A percentile compares a stretch with the other conserved stretches of the same genome.
phyloP scores from a whole-genome alignment of 1,140 invertebrate genomes.

The Drosophila subobscura region DNA sequence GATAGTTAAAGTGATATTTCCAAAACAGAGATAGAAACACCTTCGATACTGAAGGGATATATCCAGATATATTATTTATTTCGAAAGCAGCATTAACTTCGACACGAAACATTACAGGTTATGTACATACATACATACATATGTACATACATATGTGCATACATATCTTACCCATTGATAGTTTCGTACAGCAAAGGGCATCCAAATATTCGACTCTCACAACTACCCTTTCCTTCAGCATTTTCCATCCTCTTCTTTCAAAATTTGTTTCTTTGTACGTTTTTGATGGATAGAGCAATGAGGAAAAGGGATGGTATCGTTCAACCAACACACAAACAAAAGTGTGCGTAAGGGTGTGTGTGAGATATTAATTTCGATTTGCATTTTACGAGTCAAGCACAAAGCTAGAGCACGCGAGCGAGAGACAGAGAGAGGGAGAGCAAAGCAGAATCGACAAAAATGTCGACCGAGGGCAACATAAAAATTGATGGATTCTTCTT shows the following conservation, averaged over 20 bases:
- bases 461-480: constrained; percentile 75
- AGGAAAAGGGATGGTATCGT: constrained; percentile 80
- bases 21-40: too few relatives aligned
- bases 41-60: too few relatives aligned
- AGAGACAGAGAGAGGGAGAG: constrained; percentile 1
- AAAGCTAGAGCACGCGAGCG: constrained; percentile 3
- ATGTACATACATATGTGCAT: too few relatives aligned
- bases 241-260: constrained; percentile 19
- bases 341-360: constrained; percentile 28
- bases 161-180: too few relatives aligned
- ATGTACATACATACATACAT: too few relatives aligned
- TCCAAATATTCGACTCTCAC: constrained; percentile 15
- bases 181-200: not conserved
- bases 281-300: constrained; percentile 83
- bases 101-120: too few relatives aligned
- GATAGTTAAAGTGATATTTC: too few relatives aligned
- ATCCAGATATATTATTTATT: too few relatives aligned
- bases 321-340: constrained; percentile 42
- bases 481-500: constrained; percentile 83
- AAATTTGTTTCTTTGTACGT: constrained; percentile 29
- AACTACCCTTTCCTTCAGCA: constrained; percentile 31
- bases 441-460: constrained; percentile 74
- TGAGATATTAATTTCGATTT: constrained; percentile 76
- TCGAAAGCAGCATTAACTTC: too few relatives aligned
- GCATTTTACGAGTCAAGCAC: constrained; percentile 72